These are phyloP conservation scores for Microplitis manilae DNA, from an alignment of 2,888 invertebrate species.

Conservation along the genomic window DNA sequence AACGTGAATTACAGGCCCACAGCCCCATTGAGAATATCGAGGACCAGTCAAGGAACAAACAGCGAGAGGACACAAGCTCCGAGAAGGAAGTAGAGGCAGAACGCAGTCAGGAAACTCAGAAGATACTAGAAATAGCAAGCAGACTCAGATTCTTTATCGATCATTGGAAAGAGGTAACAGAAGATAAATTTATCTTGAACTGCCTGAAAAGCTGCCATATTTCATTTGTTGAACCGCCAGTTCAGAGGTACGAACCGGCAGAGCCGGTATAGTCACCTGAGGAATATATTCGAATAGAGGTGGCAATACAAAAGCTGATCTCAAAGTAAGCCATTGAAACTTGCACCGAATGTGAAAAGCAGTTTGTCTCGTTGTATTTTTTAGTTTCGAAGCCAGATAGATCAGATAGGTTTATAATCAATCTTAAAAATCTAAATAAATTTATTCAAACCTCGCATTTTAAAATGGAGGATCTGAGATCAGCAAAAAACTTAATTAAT, in stretches of 20 bases:
- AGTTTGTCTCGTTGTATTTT: conserved; percentile 26
- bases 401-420: conserved; percentile 5
- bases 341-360: conserved; percentile 23
- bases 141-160: too few species aligned
- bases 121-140: background rate
- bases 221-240: conserved; percentile 24
- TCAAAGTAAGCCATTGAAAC: conserved; percentile 31
- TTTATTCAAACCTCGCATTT: conserved; percentile 7
- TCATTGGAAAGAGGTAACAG: too few species aligned
- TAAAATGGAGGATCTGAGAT: conserved; percentile 11
- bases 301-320: conserved; percentile 19
- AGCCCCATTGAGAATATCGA: too few species aligned
- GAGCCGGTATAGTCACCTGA: background rate
- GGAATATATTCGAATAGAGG: background rate
- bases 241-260: background rate
- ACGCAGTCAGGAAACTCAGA: conserved; percentile 18
- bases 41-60: too few species aligned
- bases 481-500: background rate
- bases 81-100: too few species aligned
- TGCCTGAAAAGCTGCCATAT: conserved; percentile 25
- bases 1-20: too few species aligned
- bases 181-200: too few species aligned
- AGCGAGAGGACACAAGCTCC: too few species aligned
- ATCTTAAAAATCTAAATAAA: conserved; percentile 22
- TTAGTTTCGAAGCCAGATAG: conserved; percentile 12